phyloP scores from a whole-genome alignment of 2,797 vertebrate genomes.

The Hippocampus kuda region DNA sequence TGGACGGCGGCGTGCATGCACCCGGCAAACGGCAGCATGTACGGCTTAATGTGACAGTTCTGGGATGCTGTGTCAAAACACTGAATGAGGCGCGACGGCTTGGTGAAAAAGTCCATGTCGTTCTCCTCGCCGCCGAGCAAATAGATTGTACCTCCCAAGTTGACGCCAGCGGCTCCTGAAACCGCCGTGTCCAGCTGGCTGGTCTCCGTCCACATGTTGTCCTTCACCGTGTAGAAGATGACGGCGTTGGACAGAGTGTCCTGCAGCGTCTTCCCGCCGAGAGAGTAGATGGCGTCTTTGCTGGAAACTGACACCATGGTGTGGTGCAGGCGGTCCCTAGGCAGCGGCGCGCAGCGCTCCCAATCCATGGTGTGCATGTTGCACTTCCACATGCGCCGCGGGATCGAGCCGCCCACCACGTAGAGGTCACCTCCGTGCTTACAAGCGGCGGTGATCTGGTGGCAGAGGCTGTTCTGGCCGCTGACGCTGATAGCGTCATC shows the following conservation, averaged over 20 bases:
- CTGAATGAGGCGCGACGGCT: slow-evolving; percentile 94
- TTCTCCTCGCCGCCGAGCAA: slow-evolving; percentile 95
- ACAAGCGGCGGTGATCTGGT: slow-evolving; percentile 97
- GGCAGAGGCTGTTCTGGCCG: slow-evolving; percentile 94
- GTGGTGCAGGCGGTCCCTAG: slow-evolving; percentile 91
- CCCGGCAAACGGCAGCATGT: slow-evolving; percentile 90
- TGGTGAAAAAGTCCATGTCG: slow-evolving; percentile 98
- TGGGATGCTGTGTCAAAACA: slow-evolving; percentile 87
- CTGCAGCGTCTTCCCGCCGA: slow-evolving; percentile 92
- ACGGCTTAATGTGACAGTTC: slow-evolving; percentile 88
- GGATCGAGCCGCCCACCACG: slow-evolving; percentile 94
- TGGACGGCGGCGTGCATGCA: slow-evolving; percentile 94
- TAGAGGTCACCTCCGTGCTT: slow-evolving; percentile 93
- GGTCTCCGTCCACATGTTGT: slow-evolving; percentile 97
- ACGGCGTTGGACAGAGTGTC: slow-evolving; percentile 93
- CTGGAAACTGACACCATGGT: slow-evolving; percentile 85
- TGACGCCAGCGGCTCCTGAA: slow-evolving; percentile 89
- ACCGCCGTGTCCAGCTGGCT: slow-evolving; percentile 89
- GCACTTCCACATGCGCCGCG: slow-evolving; percentile 98
- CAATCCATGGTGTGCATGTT: slow-evolving; percentile 98
- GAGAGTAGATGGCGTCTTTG: slow-evolving; percentile 89
- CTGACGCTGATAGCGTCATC: slow-evolving; percentile 90
- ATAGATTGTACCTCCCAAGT: slow-evolving; percentile 91
- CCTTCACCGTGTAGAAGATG: slow-evolving; percentile 91
- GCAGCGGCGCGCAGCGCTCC: slow-evolving; percentile 94